Base-by-base conservation (phyloP, 2,113 vertebrate species). In the Opisthocomus hoazin region DNA sequence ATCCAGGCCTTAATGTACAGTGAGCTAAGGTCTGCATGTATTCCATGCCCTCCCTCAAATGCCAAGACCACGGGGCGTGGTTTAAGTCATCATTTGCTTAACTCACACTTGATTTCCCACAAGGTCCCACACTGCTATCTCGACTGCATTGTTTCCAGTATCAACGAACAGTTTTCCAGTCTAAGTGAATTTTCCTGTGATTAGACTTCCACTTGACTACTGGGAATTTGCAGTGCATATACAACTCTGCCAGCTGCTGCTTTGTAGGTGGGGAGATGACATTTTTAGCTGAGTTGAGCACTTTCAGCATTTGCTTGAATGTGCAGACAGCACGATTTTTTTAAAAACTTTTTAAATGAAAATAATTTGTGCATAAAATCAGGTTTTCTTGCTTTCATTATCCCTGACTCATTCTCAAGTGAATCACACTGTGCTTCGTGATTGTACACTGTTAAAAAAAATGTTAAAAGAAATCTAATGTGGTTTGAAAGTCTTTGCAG, bases 391-490 rank as follows among this genome's bases (percentile, higher is more conserved):
- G 15, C 46, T 86, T 95, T 84, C 17, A 12, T 39, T 88, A 46
- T 64, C 39, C 14, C 21, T 61, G 39, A 53, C 32, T 58, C 21
- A 56, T 51, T 65, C 66, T 37, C n/a, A 69, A 69, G 26, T 16
- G 75, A 84, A 69, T 73, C 26, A 56, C 18, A 16, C 24, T 22
- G 7, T 45, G 75, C 61, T 73, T 83, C 4, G 3, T 41, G 46
- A 58, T 4, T 3, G 2, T 29, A 24, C 0, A 0, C 39, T 77
- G 15, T 20, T n/a, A n/a, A 79, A 73, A n/a, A 32, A 75, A n/a
- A 60, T 16, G 11, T 29, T 56, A 30, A 45, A 54, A 68, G 39
- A 50, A 66, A 71, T 34, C 17, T 20, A 36, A 53, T 13, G 53
- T 60, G 15, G 23, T 79, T 87, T 84, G 41, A 69, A 89, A 81